phyloP scores from a whole-genome alignment of 2,113 vertebrate genomes.

The Micronisus gabar region DNA sequence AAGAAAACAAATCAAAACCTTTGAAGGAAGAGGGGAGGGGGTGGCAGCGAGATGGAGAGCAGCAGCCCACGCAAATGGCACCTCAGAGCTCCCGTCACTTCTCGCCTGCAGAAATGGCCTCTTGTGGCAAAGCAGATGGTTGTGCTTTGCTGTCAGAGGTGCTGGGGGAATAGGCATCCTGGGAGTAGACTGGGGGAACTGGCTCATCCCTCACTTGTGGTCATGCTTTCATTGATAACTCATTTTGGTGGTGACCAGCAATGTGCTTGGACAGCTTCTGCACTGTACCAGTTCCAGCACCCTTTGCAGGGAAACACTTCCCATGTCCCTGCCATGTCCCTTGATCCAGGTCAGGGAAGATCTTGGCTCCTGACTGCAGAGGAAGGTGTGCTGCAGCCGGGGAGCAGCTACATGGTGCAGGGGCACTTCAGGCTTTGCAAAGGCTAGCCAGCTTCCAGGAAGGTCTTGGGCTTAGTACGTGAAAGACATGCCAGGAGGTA shows the following conservation, averaged over 20 bases:
- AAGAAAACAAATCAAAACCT: neutral
- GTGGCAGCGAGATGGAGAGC: fast-evolving
- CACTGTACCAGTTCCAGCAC: neutral
- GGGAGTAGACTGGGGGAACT: neutral
- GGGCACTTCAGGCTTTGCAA: neutral
- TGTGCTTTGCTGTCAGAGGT: neutral
- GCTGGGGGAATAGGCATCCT: neutral
- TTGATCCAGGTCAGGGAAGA: neutral
- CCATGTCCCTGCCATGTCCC: neutral
- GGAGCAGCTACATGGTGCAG: neutral
- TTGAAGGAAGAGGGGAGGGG: neutral
- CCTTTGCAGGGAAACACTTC: neutral
- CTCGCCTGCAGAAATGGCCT: neutral
- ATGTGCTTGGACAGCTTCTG: neutral
- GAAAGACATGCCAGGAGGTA: neutral
- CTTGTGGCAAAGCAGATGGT: neutral
- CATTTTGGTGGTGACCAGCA: neutral
- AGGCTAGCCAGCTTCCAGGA: neutral
- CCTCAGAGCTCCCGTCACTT: neutral
- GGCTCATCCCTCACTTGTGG: neutral
- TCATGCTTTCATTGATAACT: neutral
- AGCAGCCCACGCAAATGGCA: neutral
- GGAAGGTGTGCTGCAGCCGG: neutral
- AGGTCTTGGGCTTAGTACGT: neutral
- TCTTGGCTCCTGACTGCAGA: neutral